Evolutionary conservation across 1,140 invertebrate species (phyloP), one percentile per base, ranked within the genome.

Genomic region (Saccostrea cuccullata): DNA sequence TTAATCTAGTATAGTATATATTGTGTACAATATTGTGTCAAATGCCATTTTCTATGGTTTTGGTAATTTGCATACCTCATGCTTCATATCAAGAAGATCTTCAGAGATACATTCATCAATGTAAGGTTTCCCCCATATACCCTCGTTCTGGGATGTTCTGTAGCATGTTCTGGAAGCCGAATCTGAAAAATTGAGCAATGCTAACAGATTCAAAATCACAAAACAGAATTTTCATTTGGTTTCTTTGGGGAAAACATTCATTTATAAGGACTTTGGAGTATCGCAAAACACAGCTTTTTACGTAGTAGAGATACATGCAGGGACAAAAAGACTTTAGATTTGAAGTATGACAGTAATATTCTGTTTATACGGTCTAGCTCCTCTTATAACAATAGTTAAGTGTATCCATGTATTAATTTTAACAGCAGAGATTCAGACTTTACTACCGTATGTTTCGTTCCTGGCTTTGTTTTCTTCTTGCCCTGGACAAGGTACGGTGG

Each of bases 41-140:
- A 36, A 36, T 36, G 30, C 30, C 30, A 36, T 2, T 36, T 36
- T 36, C 30, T 36, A 36, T 36, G 30, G 9, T 47, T 64, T 64
- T 17, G 58, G 15, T 64, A 64, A 64, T 17, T 64, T 20, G 58
- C 9, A 15, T 23, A 86, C 85, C 64, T 86, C 30, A 26, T 77
- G 90, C 90, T 94, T 94, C 0, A 95, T 84, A 9, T 92, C 89
- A 58, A 93, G 84, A 0, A 94, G 89, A 20, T 91, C 90, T 36
- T 91, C 70, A 26, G 94, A 92, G 26, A 95, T 93, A 86, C 94
- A 95, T 36, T 92, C 92, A 87, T 95, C 93, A 12, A 95, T 94
- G 30, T 90, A 86, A 23, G 94, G 92, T 23, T 91, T 90, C n/a
- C 89, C 89, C 94, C 94, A 95, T 17, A 92, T 89, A 0, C 94